Percentiles rank a stretch among this genome's conserved stretches.
These are phyloP conservation scores for Morpho helenor DNA, from an alignment of 2,888 invertebrate species.

Conservation along the genomic window DNA sequence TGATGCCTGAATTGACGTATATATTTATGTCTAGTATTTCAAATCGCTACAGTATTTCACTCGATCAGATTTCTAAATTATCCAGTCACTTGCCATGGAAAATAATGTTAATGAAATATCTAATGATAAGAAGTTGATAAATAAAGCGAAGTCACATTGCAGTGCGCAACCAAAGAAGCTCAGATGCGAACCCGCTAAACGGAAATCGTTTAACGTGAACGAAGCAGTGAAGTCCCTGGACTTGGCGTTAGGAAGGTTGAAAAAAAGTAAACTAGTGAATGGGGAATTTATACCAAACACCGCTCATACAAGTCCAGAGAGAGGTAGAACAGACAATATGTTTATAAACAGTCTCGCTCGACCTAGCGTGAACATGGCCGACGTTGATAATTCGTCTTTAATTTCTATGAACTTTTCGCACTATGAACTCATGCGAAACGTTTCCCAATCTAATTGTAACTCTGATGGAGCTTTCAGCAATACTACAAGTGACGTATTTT, in stretches of 20 bases:
- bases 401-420: constrained; percentile 69
- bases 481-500: constrained; percentile 42
- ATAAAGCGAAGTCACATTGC: constrained; percentile 47
- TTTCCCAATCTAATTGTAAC: constrained; percentile 57
- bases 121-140: constrained; percentile 44
- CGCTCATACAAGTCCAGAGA: constrained; percentile 25
- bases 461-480: constrained; percentile 60
- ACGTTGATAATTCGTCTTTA: constrained; percentile 47
- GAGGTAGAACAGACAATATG: constrained; percentile 36
- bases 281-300: constrained; percentile 37
- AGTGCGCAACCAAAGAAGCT: constrained; percentile 33
- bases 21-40: too few species aligned
- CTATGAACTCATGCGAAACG: constrained; percentile 62
- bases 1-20: too few species aligned
- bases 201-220: constrained; percentile 53
- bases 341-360: constrained; percentile 41
- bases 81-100: constrained; percentile 45
- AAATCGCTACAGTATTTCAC: too few species aligned
- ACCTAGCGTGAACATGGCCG: constrained; percentile 32
- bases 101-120: constrained; percentile 35
- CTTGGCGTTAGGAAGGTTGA: constrained; percentile 48
- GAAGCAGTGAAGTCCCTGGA: constrained; percentile 58
- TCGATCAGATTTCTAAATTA: constrained; percentile 31
- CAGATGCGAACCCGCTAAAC: constrained; percentile 44
- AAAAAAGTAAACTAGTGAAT: constrained; percentile 54